Percentiles rank a stretch among this genome's conserved stretches.
Evolutionary conservation across 2,888 invertebrate genomes (phyloP).

Genomic region (Drosophila paramelanica): DNA sequence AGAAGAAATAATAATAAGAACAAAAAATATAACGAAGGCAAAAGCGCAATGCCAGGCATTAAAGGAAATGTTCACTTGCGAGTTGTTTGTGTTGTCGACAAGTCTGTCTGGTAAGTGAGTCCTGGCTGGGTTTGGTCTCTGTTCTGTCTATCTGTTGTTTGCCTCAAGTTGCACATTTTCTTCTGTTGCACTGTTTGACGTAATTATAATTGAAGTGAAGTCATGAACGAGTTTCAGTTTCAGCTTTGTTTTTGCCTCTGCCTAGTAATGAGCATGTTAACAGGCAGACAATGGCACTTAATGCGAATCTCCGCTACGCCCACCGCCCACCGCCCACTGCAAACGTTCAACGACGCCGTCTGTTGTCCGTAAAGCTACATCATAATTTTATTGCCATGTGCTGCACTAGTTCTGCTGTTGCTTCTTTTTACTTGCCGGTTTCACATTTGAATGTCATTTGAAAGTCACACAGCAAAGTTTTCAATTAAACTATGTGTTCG

Average conservation of each 20-base stretch:
- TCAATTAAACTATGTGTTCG: conserved; percentile 54
- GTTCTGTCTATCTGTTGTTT: conserved; percentile 72
- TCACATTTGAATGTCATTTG: conserved; percentile 70
- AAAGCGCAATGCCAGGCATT: conserved; percentile 71
- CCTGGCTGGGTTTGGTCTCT: conserved; percentile 13
- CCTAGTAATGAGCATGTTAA: conserved; percentile 80
- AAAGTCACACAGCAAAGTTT: conserved; percentile 63
- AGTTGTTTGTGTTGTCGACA: conserved; percentile 73
- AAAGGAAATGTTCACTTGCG: conserved; percentile 80
- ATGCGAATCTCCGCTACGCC: conserved; percentile 39
- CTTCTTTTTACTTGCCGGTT: neutral
- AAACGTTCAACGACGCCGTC: neutral
- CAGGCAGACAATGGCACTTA: conserved; percentile 80
- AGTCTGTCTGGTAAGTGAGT: conserved; percentile 47
- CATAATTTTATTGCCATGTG: conserved; percentile 60
- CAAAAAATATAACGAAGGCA: conserved; percentile 13
- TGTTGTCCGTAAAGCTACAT: conserved; percentile 23
- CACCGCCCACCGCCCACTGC: neutral
- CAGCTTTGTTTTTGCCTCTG: conserved; percentile 46
- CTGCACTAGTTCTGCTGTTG: conserved; percentile 22
- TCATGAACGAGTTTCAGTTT: conserved; percentile 75
- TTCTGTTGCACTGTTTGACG: conserved; percentile 80
- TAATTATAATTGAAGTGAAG: conserved; percentile 82
- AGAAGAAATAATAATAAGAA: neutral
- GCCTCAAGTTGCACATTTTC: conserved; percentile 77